These are phyloP conservation scores for Fregata magnificens DNA, from an alignment of 2,113 vertebrate species.

Conservation along the genomic window DNA sequence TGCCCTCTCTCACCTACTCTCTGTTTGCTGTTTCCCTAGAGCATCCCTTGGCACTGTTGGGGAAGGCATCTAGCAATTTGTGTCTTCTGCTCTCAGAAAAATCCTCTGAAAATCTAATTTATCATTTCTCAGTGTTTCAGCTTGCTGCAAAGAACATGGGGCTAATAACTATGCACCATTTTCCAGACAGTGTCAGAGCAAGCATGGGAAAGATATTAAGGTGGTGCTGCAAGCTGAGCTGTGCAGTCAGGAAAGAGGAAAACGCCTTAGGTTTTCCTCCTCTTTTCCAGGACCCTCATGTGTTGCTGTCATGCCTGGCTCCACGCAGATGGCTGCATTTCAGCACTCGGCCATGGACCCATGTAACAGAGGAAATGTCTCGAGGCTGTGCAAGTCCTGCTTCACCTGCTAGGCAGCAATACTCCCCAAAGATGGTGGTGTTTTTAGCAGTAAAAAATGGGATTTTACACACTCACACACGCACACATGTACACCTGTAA, in stretches of 20 bases:
- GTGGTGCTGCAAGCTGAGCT: neutral
- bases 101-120: neutral
- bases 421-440: neutral
- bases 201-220: neutral
- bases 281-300: neutral
- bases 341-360: neutral
- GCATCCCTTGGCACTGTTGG: neutral
- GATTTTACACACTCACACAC: neutral
- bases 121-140: rapidly evolving
- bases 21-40: neutral
- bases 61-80: rapidly evolving
- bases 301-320: neutral
- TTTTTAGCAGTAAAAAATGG: neutral
- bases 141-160: neutral
- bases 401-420: neutral
- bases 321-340: rapidly evolving
- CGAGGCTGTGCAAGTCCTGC: neutral
- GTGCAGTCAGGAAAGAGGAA: neutral
- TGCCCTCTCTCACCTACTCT: neutral
- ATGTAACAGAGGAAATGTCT: neutral
- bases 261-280: neutral
- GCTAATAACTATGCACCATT: rapidly evolving
- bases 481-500: too few relatives aligned
- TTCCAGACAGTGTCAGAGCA: neutral
- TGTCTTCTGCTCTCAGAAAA: neutral